phyloP scores from a whole-genome alignment of 1,140 invertebrate species.

The Chelonus insularis region DNA sequence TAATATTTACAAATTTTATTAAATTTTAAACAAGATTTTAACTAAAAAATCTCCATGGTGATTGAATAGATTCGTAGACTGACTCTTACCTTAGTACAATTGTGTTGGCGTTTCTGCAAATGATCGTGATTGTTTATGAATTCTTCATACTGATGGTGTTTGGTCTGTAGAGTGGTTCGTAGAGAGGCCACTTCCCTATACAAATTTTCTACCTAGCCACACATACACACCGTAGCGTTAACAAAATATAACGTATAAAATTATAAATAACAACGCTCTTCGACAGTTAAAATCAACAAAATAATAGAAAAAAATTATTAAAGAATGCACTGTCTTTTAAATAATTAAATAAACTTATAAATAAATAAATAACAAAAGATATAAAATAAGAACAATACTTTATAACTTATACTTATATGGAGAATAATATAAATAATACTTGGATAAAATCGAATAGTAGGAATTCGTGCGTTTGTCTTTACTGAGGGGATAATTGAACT shows the following conservation, averaged over 20 bases:
- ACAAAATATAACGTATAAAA: slow-evolving; percentile 47
- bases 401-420: not conserved
- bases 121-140: slow-evolving; percentile 54
- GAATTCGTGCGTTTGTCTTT: no score
- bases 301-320: slow-evolving; percentile 19
- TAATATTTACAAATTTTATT: not conserved
- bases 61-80: slow-evolving; percentile 27
- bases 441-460: not conserved
- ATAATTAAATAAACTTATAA: not conserved
- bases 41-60: not conserved
- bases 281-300: slow-evolving; percentile 20
- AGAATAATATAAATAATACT: not conserved
- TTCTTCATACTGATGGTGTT: slow-evolving; percentile 56
- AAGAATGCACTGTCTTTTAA: not conserved
- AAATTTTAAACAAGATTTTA: no score
- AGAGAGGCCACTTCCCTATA: slow-evolving; percentile 60
- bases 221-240: slow-evolving; percentile 56
- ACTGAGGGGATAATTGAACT: no score
- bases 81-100: slow-evolving; percentile 53
- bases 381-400: not conserved
- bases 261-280: slow-evolving; percentile 20
- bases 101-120: slow-evolving; percentile 41
- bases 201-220: slow-evolving; percentile 61
- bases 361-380: not conserved
- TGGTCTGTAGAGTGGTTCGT: slow-evolving; percentile 57